phyloP scores from a whole-genome alignment of 2,113 vertebrate species.

The Rissa tridactyla region DNA sequence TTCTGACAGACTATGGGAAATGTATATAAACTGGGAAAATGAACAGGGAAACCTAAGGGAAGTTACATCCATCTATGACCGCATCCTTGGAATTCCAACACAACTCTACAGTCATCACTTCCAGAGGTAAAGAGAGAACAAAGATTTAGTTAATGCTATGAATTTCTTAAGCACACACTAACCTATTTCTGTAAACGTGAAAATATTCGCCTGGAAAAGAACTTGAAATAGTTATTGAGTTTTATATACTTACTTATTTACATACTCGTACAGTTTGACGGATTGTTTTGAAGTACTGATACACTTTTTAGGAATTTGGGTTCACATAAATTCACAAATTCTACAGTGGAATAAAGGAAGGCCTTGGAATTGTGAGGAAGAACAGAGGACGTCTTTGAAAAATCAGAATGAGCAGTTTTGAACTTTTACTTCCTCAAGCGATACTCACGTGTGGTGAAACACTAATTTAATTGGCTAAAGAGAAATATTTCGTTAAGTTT shows the following conservation, averaged over 20 bases:
- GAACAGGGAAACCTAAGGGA: constrained; percentile 89
- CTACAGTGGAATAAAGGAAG: background rate
- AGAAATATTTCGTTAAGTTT: background rate
- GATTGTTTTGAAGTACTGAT: background rate
- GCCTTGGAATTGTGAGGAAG: background rate
- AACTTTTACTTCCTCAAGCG: rapidly evolving
- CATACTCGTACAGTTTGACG: rapidly evolving
- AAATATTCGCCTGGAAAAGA: background rate
- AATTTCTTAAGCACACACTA: background rate
- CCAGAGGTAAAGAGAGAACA: constrained; percentile 82
- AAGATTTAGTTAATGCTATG: rapidly evolving
- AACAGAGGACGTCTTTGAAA: background rate
- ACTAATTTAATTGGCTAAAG: background rate
- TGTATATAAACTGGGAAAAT: constrained; percentile 93
- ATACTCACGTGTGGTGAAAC: rapidly evolving
- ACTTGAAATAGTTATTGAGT: background rate
- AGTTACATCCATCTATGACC: constrained; percentile 92
- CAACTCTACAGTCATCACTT: constrained; percentile 97
- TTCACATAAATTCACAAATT: background rate
- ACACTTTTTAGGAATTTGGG: background rate
- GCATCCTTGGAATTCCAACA: constrained; percentile 93
- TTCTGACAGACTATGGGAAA: constrained; percentile 97
- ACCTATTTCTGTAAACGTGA: background rate
- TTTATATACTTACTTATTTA: rapidly evolving
- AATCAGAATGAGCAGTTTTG: background rate